Evolutionary conservation across 1,140 invertebrate species (phyloP), one percentile per base, ranked within the genome.

Genomic region (Cephus cinctus): DNA sequence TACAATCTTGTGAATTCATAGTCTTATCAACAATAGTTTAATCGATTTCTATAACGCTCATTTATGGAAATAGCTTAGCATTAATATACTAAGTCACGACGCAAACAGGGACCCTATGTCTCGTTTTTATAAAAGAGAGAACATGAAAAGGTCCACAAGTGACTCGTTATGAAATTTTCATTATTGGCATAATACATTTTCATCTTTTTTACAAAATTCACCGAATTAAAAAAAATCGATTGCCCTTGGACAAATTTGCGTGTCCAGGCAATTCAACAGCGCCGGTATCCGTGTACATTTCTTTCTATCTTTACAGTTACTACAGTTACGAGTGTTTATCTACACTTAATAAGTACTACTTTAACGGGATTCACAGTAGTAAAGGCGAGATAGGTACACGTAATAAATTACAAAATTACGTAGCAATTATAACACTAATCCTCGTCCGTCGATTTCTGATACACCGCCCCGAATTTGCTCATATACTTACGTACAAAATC

Each of bases 401-500:
- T 52, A 63, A 63, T 68, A 65, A 68, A 61, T 61, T 58, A 70
- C 60, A 62, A 63, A 60, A 59, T 65, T 57, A 64, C 47, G 47
- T 43, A 48, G 51, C 54, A 48, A 52, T 49, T 49, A 40, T 60
- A 54, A 43, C 49, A 59, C 66, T 69, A 77, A 65, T 78, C 75
- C 52, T 86, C 84, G 48, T 85, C 83, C 4, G 77, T 76, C 19
- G 80, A 80, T 55, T 83, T 79, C 50, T 78, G 77, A 63, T 89
- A 89, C 16, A 84, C 77, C 11, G 83, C 79, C 1, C 88, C 92
- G 77, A 92, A 96, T 75, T 94, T 95, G 5, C 83, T 83, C 95
- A 98, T 98, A 70, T 98, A 98, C 69, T 96, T 96, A 56, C 85
- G 86, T 15, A 98, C 90, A 75, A 92, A 98, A 71, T 96, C 95